Percentiles rank a stretch among this genome's conserved stretches.
phyloP scores from a whole-genome alignment of 1,140 invertebrate species.

The Leptinotarsa undecemlineata region DNA sequence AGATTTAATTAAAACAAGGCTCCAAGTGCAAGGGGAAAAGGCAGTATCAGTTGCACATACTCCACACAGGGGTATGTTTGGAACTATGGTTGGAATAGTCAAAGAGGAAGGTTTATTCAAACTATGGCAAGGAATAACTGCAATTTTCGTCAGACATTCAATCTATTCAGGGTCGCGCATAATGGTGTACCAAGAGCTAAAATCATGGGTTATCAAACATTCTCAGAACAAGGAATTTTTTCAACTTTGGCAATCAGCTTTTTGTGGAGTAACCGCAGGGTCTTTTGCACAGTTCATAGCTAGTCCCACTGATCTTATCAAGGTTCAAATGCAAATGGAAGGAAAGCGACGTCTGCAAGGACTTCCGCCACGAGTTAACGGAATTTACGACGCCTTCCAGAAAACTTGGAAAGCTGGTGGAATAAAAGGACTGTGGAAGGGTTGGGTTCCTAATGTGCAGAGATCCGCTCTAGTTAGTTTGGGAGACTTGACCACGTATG shows the following conservation, averaged over 20 bases:
- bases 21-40: slow-evolving; percentile 88
- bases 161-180: slow-evolving; percentile 77
- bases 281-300: slow-evolving; percentile 84
- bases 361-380: slow-evolving; percentile 74
- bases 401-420: slow-evolving; percentile 77
- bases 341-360: slow-evolving; percentile 78
- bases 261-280: slow-evolving; percentile 79
- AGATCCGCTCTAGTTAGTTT: slow-evolving; percentile 81
- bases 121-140: slow-evolving; percentile 85
- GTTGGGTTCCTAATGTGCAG: slow-evolving; percentile 81
- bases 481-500: slow-evolving; percentile 89
- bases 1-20: slow-evolving; percentile 87
- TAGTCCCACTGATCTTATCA: slow-evolving; percentile 87
- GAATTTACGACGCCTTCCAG: slow-evolving; percentile 75
- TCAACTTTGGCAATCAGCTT: slow-evolving; percentile 71
- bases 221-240: slow-evolving; percentile 53
- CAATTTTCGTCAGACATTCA: slow-evolving; percentile 84
- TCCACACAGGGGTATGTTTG: slow-evolving; percentile 79
- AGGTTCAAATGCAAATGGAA: slow-evolving; percentile 94
- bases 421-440: slow-evolving; percentile 82
- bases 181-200: slow-evolving; percentile 69
- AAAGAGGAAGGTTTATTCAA: slow-evolving; percentile 76
- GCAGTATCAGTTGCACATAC: slow-evolving; percentile 58
- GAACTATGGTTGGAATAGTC: slow-evolving; percentile 75
- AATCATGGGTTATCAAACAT: slow-evolving; percentile 61